Conservation (phyloP, 35 echinoderm and acorn worm species). For the Antedon bifida region DNA sequence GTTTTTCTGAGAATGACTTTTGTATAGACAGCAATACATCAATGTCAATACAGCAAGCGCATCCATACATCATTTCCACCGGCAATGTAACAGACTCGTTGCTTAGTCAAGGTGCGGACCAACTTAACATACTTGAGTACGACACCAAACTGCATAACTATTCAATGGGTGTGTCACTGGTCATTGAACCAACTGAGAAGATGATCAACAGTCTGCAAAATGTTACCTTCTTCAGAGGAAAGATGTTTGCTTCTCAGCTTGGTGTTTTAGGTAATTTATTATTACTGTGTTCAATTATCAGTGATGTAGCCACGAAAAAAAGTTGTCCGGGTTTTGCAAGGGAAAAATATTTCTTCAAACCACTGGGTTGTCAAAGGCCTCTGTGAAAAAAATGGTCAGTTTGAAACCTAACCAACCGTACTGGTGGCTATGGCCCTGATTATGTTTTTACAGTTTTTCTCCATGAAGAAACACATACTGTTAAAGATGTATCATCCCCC, state of each 20-base stretch:
- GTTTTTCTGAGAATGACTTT: not conserved
- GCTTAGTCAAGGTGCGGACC: not conserved
- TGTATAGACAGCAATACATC: not conserved
- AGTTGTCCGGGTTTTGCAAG: no score
- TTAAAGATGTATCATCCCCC: no score
- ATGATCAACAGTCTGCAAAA: not conserved
- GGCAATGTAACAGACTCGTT: not conserved
- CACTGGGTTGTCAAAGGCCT: no score
- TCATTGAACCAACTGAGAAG: not conserved
- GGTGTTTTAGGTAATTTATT: not conserved
- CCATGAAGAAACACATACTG: no score
- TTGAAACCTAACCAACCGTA: no score
- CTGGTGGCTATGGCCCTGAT: no score
- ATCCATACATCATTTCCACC: not conserved
- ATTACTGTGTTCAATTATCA: no score
- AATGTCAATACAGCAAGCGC: not conserved
- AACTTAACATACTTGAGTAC: not conserved
- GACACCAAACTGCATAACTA: not conserved
- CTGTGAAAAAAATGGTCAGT: no score
- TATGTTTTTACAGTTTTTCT: no score
- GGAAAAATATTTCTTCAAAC: no score
- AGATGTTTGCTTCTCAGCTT: not conserved
- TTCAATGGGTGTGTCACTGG: not conserved
- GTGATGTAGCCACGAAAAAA: no score
- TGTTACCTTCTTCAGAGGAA: constrained; percentile 4